Conservation (phyloP, 2,888 invertebrate species). For the Boloria euphrosyne region DNA sequence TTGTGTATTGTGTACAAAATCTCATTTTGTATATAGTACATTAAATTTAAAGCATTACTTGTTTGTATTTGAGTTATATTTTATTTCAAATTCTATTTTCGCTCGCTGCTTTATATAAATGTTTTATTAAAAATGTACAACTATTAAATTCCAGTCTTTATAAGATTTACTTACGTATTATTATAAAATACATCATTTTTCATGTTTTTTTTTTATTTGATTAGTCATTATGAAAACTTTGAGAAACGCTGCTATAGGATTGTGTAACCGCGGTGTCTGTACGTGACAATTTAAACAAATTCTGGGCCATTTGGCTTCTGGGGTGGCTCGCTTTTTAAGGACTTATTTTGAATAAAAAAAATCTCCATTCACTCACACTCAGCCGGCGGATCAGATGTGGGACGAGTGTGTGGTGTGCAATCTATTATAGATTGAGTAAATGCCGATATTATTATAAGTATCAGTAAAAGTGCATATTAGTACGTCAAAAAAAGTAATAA, state of each 20-base stretch:
- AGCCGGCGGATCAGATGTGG: slow-evolving; percentile 69
- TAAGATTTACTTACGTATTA: no score
- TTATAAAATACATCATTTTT: no score
- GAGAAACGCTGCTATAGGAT: slow-evolving; percentile 60
- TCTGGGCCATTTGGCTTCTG: slow-evolving; percentile 82
- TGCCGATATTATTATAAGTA: slow-evolving; percentile 2
- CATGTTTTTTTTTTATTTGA: no score
- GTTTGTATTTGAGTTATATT: no score
- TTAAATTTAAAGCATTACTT: no score
- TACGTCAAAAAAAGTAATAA: no score
- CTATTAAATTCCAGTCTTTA: no score
- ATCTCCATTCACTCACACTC: slow-evolving; percentile 61
- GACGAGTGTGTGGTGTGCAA: slow-evolving; percentile 72
- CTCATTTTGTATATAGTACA: no score
- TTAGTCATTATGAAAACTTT: slow-evolving; percentile 46
- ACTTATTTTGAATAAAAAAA: slow-evolving; percentile 78
- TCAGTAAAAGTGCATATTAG: background rate
- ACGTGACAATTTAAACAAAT: slow-evolving; percentile 83
- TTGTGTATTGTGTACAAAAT: no score
- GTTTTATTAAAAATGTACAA: no score
- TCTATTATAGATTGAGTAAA: slow-evolving; percentile 9
- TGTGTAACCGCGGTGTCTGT: slow-evolving; percentile 78
- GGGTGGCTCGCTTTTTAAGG: slow-evolving; percentile 74
- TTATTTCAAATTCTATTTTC: no score
- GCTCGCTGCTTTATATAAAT: no score